Evolutionary conservation across 1,140 invertebrate species (phyloP).

Genomic region (Aphelinus atriplicis): DNA sequence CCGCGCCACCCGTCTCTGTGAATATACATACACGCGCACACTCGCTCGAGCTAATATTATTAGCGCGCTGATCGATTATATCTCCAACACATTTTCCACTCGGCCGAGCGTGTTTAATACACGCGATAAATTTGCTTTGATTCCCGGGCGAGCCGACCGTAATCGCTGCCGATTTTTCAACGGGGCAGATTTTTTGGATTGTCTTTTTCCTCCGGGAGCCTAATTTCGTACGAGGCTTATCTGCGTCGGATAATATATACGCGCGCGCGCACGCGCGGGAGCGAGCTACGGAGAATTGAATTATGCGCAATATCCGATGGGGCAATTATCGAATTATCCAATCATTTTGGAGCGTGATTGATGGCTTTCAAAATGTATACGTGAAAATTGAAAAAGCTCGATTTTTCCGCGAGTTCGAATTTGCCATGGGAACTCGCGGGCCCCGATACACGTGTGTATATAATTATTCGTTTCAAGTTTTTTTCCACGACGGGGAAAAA

Average conservation of each 20-base stretch:
- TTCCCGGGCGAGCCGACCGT: too few relatives aligned
- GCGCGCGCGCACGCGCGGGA: not conserved
- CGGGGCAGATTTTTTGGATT: too few relatives aligned
- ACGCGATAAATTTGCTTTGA: too few relatives aligned
- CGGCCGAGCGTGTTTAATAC: too few relatives aligned
- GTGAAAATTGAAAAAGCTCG: slow-evolving; percentile 10
- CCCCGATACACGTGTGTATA: not conserved
- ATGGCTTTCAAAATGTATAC: slow-evolving; percentile 6
- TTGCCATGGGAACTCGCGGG: not conserved
- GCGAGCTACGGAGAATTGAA: not conserved
- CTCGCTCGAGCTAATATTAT: too few relatives aligned
- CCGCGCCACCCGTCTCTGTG: too few relatives aligned
- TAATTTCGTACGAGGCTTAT: not conserved
- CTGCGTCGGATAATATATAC: not conserved
- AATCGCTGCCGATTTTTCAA: too few relatives aligned
- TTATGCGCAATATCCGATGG: slow-evolving; percentile 15
- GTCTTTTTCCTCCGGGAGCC: too few relatives aligned
- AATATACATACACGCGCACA: too few relatives aligned
- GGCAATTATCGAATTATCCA: slow-evolving; percentile 34
- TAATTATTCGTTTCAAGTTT: not conserved
- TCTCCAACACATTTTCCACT: too few relatives aligned
- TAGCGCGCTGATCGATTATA: too few relatives aligned
- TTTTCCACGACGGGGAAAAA: too few relatives aligned
- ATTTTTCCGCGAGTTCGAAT: not conserved
- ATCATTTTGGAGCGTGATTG: slow-evolving; percentile 17